Conservation (phyloP, 2,113 vertebrate genomes). For the Maylandia zebra region DNA sequence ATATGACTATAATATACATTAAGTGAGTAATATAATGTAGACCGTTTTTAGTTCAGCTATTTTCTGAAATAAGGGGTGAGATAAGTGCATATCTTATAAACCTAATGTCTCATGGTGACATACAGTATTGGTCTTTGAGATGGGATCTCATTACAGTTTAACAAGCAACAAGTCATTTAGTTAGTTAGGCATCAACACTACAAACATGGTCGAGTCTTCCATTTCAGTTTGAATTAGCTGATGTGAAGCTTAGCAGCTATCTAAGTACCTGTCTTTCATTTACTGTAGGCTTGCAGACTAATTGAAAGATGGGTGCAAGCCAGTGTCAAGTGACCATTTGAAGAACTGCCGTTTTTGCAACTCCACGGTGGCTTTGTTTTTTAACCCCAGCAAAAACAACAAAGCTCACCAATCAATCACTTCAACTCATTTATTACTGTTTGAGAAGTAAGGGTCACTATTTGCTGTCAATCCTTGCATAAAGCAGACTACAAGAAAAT, state of each 20-base stretch:
- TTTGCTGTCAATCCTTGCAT: background rate
- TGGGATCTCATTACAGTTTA: background rate
- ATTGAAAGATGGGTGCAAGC: background rate
- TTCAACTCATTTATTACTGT: background rate
- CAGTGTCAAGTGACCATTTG: background rate
- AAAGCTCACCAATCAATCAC: background rate
- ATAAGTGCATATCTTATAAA: background rate
- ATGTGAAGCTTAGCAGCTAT: background rate
- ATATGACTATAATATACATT: background rate
- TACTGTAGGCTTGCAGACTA: background rate
- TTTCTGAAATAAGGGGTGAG: background rate
- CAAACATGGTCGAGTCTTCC: background rate
- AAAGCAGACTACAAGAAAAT: background rate
- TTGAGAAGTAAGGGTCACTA: background rate
- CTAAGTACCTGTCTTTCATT: background rate
- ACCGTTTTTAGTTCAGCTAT: background rate
- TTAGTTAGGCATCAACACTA: background rate
- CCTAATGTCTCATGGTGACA: background rate
- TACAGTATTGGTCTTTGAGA: background rate
- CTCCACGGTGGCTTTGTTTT: background rate
- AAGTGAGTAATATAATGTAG: background rate
- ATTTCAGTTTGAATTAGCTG: background rate
- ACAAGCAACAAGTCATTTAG: background rate
- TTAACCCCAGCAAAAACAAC: background rate
- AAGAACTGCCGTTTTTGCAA: background rate